Conservation (phyloP, 2,113 vertebrate genomes). For the Struthidea cinerea region DNA sequence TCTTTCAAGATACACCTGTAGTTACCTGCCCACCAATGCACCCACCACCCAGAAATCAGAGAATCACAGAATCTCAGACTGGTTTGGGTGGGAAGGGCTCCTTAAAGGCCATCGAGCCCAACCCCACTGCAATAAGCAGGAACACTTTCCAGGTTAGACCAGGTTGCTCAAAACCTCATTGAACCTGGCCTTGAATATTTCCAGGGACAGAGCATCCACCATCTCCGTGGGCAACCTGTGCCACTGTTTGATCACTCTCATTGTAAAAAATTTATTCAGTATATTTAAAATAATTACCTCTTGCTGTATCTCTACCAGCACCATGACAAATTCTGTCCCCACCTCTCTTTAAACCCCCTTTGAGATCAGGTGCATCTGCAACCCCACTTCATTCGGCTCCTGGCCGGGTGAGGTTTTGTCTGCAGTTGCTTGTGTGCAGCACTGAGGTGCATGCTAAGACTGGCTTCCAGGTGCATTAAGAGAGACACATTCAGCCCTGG, state of each 20-base stretch:
- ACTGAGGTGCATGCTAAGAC: background rate
- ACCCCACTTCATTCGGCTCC: background rate
- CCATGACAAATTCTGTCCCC: background rate
- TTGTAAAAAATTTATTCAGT: fast-evolving
- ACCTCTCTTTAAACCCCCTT: background rate
- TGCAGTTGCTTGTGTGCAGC: background rate
- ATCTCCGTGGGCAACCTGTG: background rate
- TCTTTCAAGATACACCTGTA: background rate
- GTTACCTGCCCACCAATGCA: background rate
- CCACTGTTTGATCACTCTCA: background rate
- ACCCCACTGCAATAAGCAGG: background rate
- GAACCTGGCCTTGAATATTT: background rate
- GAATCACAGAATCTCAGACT: background rate
- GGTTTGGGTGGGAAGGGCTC: background rate
- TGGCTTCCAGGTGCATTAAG: background rate
- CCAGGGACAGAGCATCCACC: background rate
- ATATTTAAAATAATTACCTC: background rate
- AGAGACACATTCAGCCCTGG: background rate
- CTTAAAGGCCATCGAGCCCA: background rate
- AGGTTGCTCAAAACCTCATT: background rate
- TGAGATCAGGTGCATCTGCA: background rate
- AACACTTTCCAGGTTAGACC: background rate
- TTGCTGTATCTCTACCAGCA: background rate
- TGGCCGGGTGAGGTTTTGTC: background rate
- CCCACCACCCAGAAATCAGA: fast-evolving